A percentile compares a stretch with the other conserved stretches of the same genome.
Conservation (phyloP, 2,888 invertebrate species). For the Synergus gifuensis region DNA sequence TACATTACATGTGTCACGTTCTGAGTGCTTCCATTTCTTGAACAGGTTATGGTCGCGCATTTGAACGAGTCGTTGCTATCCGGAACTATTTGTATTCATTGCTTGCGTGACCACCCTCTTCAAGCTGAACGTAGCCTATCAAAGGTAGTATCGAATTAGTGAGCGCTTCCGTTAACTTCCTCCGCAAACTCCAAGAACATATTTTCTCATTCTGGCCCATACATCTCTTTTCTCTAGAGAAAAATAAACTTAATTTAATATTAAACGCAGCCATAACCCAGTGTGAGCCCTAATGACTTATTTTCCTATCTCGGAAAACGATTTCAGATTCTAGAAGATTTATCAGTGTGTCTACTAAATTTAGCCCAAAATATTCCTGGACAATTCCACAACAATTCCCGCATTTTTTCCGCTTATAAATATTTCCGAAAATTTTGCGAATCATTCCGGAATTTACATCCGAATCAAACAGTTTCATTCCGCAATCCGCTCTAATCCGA, state of each 20-base stretch:
- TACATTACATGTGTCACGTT: neutral
- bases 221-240: neutral
- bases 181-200: neutral
- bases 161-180: slow-evolving; percentile 11
- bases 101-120: slow-evolving; percentile 34
- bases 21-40: slow-evolving; percentile 3
- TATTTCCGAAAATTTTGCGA: too few species aligned
- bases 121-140: slow-evolving; percentile 20
- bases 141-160: slow-evolving; percentile 28
- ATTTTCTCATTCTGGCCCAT: slow-evolving; percentile 1
- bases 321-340: neutral
- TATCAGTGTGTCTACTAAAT: too few species aligned
- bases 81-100: slow-evolving; percentile 23
- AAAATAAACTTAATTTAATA: slow-evolving; percentile 21
- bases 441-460: too few species aligned
- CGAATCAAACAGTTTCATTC: too few species aligned
- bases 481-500: too few species aligned
- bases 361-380: too few species aligned
- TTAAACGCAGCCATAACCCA: neutral
- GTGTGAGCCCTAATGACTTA: neutral
- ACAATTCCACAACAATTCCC: too few species aligned
- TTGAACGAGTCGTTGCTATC: neutral
- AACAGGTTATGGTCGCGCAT: slow-evolving; percentile 11
- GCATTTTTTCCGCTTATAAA: too few species aligned
- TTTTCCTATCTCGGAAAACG: neutral